Evolutionary conservation across 1,140 invertebrate species (phyloP), one percentile per base, ranked within the genome.

Genomic region (Cotesia typhae): DNA sequence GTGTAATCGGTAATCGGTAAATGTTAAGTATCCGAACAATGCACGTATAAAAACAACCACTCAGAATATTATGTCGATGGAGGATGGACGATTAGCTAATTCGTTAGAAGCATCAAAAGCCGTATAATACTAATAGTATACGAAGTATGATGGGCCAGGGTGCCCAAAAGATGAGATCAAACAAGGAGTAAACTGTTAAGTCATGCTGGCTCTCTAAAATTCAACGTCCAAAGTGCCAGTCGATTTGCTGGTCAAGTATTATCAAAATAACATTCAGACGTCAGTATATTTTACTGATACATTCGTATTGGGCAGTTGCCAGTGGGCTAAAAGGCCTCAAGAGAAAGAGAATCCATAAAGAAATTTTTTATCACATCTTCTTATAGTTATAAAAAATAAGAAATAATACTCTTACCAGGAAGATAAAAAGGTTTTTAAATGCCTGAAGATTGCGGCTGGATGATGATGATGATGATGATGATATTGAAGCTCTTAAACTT

Each of bases 61-160:
- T 47, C 6, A 7, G 6, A 47, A 10, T 6, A 80, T 59, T 35
- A 69, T 17, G 79, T 81, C 77, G 79, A 79, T 72, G 80, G 77
- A 78, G 76, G 79, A 79, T 72, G 80, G 77, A 78, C 75, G 77
- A 81, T 82, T 81, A 81, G 80, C 75, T 76, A 67, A 77, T 81
- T 81, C 77, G 75, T 79, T 80, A 53, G 14, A 20, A 12, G 35
- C 5, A 28, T 28, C 28, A 28, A 28, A 28, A 1, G 28, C 28
- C 28, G 28, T 28, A 28, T 28, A 28, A 28, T 28, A 28, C 28
- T 28, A 28, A 28, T 28, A 28, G n/a, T 57, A 57, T 14, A 70
- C 35, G 65, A 71, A 65, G 66, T 28, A 28, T 28, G 28, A 28
- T 28, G 28, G 28, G 28, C 28, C 28, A 41, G 6, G 41, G 41